These are phyloP conservation scores for Burhinus oedicnemus DNA, from an alignment of 2,113 vertebrate species.

Conservation along the genomic window DNA sequence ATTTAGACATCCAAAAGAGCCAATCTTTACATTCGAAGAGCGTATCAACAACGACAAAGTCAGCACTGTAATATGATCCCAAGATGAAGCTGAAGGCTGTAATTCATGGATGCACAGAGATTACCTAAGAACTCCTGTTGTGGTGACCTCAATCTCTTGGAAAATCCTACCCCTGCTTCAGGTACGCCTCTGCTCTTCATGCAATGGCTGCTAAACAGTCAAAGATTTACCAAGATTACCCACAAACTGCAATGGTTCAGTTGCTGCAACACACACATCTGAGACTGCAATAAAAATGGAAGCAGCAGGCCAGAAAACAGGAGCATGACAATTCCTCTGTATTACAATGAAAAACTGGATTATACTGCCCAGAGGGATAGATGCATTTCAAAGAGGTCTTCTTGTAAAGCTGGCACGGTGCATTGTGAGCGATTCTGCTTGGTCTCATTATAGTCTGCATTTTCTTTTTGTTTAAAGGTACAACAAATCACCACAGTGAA, in stretches of 20 bases:
- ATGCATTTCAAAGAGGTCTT: background rate
- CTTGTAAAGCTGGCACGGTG: background rate
- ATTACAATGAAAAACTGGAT: background rate
- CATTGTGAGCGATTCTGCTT: background rate
- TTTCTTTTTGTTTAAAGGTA: background rate
- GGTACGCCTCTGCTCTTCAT: background rate
- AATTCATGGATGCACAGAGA: background rate
- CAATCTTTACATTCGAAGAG: background rate
- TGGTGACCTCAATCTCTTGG: background rate
- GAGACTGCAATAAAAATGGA: background rate
- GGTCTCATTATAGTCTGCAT: background rate
- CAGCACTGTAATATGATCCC: background rate
- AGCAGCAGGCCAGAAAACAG: background rate
- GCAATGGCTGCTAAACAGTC: background rate
- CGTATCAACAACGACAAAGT: background rate
- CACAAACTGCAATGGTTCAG: background rate
- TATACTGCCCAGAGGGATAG: background rate
- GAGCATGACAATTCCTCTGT: background rate
- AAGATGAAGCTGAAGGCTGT: background rate
- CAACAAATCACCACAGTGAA: background rate
- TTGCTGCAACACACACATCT: background rate
- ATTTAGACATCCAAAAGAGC: background rate
- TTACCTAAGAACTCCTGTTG: background rate
- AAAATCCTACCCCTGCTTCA: background rate
- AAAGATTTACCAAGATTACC: background rate